These are phyloP conservation scores for Latrodectus elegans DNA, from an alignment of 2,888 invertebrate genomes.

Conservation along the genomic window DNA sequence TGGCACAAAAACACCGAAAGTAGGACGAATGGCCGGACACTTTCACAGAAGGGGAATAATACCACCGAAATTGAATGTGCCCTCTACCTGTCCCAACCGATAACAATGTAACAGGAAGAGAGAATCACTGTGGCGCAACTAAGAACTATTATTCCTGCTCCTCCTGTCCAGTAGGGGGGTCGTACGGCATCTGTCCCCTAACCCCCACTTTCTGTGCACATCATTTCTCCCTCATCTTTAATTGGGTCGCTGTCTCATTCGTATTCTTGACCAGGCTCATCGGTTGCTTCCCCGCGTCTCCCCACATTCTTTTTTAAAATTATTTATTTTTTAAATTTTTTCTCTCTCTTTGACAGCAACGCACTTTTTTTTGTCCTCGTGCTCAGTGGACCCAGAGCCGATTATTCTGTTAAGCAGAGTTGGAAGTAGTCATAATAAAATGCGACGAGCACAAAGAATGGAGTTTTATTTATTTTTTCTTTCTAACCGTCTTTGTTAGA, in stretches of 20 bases:
- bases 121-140: conserved; percentile 60
- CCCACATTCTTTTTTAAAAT: conserved; percentile 20
- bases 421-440: background rate
- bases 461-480: no score
- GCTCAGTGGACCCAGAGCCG: conserved; percentile 44
- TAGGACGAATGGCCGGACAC: background rate
- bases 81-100: background rate
- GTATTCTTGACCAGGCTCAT: conserved; percentile 56
- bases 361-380: conserved; percentile 21
- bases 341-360: conserved; percentile 16
- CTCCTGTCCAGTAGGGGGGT: conserved; percentile 31
- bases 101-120: conserved; percentile 60
- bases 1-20: background rate
- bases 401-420: background rate
- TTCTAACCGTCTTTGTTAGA: no score
- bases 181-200: background rate
- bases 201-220: conserved; percentile 11
- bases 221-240: conserved; percentile 46
- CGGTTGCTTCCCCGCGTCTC: conserved; percentile 28
- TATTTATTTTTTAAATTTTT: conserved; percentile 10
- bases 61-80: background rate
- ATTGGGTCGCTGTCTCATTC: conserved; percentile 67
- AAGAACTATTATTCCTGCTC: conserved; percentile 60
- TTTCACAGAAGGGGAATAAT: background rate
- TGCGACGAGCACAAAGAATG: no score